Evolutionary conservation across 2,888 invertebrate species (phyloP).

Genomic region (Euplagia quadripunctaria): DNA sequence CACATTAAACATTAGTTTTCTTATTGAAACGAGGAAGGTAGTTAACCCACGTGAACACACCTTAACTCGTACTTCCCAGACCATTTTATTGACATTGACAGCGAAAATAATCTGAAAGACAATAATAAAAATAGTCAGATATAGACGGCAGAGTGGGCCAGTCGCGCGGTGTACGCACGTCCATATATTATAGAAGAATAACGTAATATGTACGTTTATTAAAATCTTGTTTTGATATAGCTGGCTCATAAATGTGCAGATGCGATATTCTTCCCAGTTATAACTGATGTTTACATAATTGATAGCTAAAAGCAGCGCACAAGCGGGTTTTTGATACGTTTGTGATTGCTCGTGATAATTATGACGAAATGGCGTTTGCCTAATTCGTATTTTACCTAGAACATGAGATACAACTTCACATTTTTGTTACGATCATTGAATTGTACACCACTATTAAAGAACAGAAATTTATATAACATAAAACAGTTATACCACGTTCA

Average conservation of each 20-base stretch:
- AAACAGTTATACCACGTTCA: no score
- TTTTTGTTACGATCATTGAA: background rate
- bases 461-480: no score
- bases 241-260: constrained; percentile 39
- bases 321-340: constrained; percentile 9
- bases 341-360: background rate
- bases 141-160: constrained; percentile 40
- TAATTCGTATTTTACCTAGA: background rate
- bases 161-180: constrained; percentile 46
- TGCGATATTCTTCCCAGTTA: constrained; percentile 36
- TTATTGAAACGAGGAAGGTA: no score
- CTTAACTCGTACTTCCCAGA: constrained; percentile 42
- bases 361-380: background rate
- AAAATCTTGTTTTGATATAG: constrained; percentile 49
- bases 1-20: background rate
- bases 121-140: constrained; percentile 62
- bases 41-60: constrained; percentile 23
- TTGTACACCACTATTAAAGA: background rate
- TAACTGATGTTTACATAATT: constrained; percentile 27
- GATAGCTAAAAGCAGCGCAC: constrained; percentile 22
- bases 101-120: constrained; percentile 63
- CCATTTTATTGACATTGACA: constrained; percentile 64
- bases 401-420: background rate
- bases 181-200: constrained; percentile 47
- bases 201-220: constrained; percentile 47